phyloP scores from a whole-genome alignment of 2,888 invertebrate genomes.

The Ormia ochracea region DNA sequence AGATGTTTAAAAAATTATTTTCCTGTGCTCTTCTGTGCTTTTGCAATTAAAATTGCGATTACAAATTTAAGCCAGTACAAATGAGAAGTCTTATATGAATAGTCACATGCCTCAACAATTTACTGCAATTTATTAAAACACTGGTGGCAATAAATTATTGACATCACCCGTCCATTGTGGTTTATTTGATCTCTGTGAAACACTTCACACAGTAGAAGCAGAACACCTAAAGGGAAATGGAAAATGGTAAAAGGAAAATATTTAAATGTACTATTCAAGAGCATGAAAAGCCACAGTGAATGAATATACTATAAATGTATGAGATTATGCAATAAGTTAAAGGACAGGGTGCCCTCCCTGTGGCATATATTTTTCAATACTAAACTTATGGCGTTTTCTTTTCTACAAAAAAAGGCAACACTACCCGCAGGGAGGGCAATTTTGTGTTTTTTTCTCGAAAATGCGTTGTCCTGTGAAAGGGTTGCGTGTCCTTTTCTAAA shows the following conservation, averaged over 20 bases:
- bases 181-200: constrained; percentile 19
- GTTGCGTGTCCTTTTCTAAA: too few relatives aligned
- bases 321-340: neutral
- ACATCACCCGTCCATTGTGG: constrained; percentile 39
- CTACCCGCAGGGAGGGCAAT: too few relatives aligned
- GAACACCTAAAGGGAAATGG: too few relatives aligned
- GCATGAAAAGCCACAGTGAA: neutral
- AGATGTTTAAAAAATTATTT: too few relatives aligned
- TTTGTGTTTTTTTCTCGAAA: too few relatives aligned
- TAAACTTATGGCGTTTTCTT: too few relatives aligned
- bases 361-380: too few relatives aligned
- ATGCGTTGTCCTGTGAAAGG: too few relatives aligned
- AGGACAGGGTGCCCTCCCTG: too few relatives aligned
- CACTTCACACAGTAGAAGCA: neutral
- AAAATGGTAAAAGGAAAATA: neutral
- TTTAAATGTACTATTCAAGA: neutral
- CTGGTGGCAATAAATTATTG: constrained; percentile 54
- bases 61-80: neutral
- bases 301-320: neutral
- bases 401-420: too few relatives aligned
- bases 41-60: neutral
- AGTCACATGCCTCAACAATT: neutral
- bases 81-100: neutral
- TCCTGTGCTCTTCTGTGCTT: neutral
- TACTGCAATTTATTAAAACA: constrained; percentile 32